Evolutionary conservation across 2,113 vertebrate genomes (phyloP).

Genomic region (Uropsilus gracilis): DNA sequence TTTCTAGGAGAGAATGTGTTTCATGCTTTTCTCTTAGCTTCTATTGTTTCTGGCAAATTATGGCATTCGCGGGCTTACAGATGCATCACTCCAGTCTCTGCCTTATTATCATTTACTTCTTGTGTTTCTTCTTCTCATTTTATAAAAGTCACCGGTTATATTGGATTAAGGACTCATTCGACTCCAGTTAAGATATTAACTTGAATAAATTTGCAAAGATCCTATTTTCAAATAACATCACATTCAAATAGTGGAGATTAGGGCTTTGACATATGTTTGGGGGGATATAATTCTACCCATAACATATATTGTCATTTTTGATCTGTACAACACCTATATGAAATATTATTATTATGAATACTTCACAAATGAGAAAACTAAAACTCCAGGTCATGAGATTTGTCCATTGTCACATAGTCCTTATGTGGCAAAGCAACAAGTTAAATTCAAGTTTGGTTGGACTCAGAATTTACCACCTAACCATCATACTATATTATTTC

Average conservation of each 20-base stretch:
- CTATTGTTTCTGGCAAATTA: not conserved
- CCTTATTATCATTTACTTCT: not conserved
- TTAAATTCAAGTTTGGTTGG: not conserved
- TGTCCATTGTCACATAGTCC: not conserved
- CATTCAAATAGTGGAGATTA: not conserved
- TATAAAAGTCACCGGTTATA: not conserved
- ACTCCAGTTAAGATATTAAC: not conserved
- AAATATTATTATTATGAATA: not conserved
- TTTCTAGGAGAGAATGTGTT: not conserved
- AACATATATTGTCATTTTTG: not conserved
- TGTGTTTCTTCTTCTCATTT: not conserved
- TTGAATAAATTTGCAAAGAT: not conserved
- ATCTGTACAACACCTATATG: not conserved
- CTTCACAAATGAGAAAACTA: conserved; percentile 27
- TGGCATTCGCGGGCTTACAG: not conserved
- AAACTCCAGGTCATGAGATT: not conserved
- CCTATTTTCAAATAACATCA: not conserved
- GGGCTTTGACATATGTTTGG: not conserved
- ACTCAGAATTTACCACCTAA: not conserved
- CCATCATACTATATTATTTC: not conserved
- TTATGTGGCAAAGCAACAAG: not conserved
- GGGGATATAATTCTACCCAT: not conserved
- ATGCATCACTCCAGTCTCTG: not conserved
- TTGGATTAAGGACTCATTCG: not conserved
- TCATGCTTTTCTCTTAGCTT: not conserved